Evolutionary conservation across 2,113 vertebrate species (phyloP), one percentile per base, ranked within the genome.

Genomic region (Sorex araneus): DNA sequence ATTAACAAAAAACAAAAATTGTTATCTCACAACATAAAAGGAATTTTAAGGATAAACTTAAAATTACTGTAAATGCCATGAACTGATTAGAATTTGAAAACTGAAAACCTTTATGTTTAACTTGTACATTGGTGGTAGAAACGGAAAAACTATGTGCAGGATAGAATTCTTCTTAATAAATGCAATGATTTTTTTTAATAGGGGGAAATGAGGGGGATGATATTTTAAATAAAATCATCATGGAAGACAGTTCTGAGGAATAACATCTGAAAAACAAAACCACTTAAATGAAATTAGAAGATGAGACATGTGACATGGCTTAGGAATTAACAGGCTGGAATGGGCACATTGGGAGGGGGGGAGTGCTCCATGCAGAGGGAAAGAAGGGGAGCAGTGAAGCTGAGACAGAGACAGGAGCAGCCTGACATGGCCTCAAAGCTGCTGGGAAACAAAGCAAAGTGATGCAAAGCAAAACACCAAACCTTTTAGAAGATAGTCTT

Each of bases 241-340:
- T 9, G 2, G 15, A 88, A 74, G 76, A 50, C 25, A 63, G 30
- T 18, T 71, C 63, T 69, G 21, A 87, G 63, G 75, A 73, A 30
- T 92, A 19, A 73, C 23, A 66, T 87, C 70, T 84, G 13, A 6
- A 43, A 81, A 69, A 36, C 66, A 34, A 11, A 12, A 70, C 25
- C 27, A 54, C 27, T 66, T 75, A 23, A 91, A 87, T 34, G 6
- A 81, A 93, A 27, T 21, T 10, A 84, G 21, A 15, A 63, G 11
- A 30, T 32, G 40, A 86, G 36, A 54, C 10, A 64, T 57, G 0
- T 23, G 36, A 54, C 43, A 36, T 86, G 89, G 90, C 76, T 90
- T 93, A 92, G 87, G 75, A 92, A 96, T 95, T 96, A 97, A 92
- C 80, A 21, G 70, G 95, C 67, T 25, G 54, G 92, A 97, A 91